These are phyloP conservation scores for Actias luna DNA, from an alignment of 2,888 invertebrate genomes.

Conservation along the genomic window DNA sequence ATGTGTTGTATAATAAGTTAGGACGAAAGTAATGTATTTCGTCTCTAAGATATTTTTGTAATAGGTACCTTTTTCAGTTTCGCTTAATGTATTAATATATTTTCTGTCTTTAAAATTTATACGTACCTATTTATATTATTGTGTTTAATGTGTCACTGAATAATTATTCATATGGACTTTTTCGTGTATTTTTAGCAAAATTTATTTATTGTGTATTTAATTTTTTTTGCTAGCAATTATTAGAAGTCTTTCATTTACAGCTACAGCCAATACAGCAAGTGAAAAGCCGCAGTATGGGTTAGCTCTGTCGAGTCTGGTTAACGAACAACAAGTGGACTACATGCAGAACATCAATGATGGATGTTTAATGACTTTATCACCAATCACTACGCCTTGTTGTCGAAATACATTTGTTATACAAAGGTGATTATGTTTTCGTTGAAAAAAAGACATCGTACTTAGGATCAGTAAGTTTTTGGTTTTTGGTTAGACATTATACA, in stretches of 20 bases:
- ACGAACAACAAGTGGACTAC: conserved; percentile 68
- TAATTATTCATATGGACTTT: too few species aligned
- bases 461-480: background rate
- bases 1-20: too few species aligned
- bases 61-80: too few species aligned
- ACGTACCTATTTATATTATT: too few species aligned
- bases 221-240: too few species aligned
- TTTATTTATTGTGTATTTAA: too few species aligned
- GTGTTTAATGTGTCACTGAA: too few species aligned
- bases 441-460: background rate
- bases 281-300: conserved; percentile 60
- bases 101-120: too few species aligned
- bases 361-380: conserved; percentile 71
- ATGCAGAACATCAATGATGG: conserved; percentile 70
- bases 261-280: conserved; percentile 35
- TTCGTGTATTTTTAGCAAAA: too few species aligned
- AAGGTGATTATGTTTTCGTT: conserved; percentile 38
- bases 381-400: conserved; percentile 73
- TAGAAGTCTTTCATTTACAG: conserved; percentile 29
- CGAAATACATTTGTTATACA: conserved; percentile 73
- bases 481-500: background rate
- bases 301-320: conserved; percentile 67
- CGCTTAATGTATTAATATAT: too few species aligned
- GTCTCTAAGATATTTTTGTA: too few species aligned
- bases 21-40: too few species aligned